Conservation (phyloP, 1,140 invertebrate genomes). For the Cheumatopsyche charites region DNA sequence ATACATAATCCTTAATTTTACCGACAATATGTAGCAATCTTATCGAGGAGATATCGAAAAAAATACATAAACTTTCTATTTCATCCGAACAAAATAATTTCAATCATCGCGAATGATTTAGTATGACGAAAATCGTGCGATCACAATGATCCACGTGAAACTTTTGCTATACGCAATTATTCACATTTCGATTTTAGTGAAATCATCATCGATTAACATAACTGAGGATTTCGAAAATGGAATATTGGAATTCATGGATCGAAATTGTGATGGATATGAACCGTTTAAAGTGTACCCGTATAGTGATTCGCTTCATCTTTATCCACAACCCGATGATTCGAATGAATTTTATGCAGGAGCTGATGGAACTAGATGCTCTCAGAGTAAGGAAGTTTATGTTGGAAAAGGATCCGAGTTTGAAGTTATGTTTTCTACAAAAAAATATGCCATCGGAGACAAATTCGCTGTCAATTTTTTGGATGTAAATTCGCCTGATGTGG, state of each 20-base stretch:
- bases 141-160: too few relatives aligned
- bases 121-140: too few relatives aligned
- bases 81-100: too few relatives aligned
- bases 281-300: background rate
- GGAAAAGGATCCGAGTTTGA: background rate
- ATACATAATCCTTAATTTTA: too few relatives aligned
- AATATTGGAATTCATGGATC: background rate
- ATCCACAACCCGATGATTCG: background rate
- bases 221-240: background rate
- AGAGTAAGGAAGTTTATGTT: background rate
- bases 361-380: background rate
- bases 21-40: too few relatives aligned
- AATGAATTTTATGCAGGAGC: background rate
- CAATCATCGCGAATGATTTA: too few relatives aligned
- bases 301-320: background rate
- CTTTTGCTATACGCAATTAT: too few relatives aligned
- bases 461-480: background rate
- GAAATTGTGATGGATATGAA: background rate
- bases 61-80: too few relatives aligned
- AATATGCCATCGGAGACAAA: background rate
- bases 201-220: background rate
- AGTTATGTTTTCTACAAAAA: background rate
- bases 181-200: too few relatives aligned
- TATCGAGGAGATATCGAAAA: too few relatives aligned
- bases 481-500: background rate